Evolutionary conservation across 2,888 invertebrate species (phyloP).

Genomic region (Heliconius charithonia): DNA sequence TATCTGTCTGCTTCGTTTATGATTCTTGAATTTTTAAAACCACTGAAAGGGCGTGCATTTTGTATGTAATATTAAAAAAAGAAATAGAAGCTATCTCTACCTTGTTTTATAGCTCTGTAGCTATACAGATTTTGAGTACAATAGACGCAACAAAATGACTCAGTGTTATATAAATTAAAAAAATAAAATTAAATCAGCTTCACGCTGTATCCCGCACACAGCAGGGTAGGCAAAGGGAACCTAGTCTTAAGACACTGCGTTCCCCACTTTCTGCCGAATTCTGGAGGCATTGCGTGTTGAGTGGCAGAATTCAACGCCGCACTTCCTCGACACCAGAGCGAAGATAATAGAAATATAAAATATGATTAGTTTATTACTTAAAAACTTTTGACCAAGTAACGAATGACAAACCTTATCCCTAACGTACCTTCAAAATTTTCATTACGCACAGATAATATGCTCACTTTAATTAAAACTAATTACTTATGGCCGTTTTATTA

Average conservation of each 20-base stretch:
- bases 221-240: no score
- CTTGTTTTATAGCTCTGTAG: neutral
- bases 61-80: constrained; percentile 46
- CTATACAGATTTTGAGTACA: neutral
- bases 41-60: constrained; percentile 64
- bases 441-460: constrained; percentile 37
- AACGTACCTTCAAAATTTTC: constrained; percentile 24
- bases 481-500: constrained; percentile 42
- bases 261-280: no score
- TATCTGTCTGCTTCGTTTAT: constrained; percentile 68
- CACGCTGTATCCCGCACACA: no score
- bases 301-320: no score
- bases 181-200: no score
- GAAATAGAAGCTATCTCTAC: constrained; percentile 42
- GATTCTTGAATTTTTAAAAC: constrained; percentile 76
- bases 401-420: neutral
- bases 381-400: neutral
- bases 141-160: neutral
- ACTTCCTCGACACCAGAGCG: no score
- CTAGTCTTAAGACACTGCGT: no score
- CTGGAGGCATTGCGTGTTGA: no score
- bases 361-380: neutral
- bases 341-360: no score
- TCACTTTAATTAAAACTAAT: constrained; percentile 44
- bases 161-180: neutral